Conservation (phyloP, 2,113 vertebrate species). For the Tyrannus savana region DNA sequence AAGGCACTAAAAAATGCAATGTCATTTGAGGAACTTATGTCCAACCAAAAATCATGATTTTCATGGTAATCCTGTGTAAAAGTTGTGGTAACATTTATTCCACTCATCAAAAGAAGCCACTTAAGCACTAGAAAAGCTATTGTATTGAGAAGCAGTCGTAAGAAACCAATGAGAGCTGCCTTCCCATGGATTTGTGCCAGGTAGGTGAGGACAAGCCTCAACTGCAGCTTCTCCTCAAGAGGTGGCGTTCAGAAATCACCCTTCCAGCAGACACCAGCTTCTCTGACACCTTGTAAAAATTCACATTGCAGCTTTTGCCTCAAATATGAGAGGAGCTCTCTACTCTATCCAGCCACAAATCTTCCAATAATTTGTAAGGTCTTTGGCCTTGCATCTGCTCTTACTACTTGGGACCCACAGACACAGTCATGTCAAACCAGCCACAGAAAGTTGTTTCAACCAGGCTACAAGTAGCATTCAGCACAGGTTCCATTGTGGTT, state of each 20-base stretch:
- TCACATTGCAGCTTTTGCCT: neutral
- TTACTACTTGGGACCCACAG: neutral
- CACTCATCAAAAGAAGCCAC: neutral
- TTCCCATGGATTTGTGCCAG: neutral
- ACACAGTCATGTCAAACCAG: neutral
- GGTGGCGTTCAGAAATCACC: neutral
- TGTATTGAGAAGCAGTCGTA: neutral
- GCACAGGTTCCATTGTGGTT: neutral
- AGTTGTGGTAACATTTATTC: neutral
- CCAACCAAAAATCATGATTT: constrained; percentile 3
- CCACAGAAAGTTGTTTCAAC: neutral
- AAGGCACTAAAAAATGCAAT: neutral
- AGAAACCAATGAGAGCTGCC: neutral
- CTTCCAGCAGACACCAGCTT: neutral
- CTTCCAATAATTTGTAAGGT: neutral
- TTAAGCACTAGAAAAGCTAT: constrained; percentile 8
- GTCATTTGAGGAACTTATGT: neutral
- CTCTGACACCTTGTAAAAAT: neutral
- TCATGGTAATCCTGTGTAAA: neutral
- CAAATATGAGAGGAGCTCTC: neutral
- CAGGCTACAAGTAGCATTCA: neutral
- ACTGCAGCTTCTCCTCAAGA: neutral
- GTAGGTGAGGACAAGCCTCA: neutral
- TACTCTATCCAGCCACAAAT: neutral
- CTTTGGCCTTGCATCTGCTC: neutral